Evolutionary conservation across 2,888 invertebrate species (phyloP).

Genomic region (Branchellion lobata): DNA sequence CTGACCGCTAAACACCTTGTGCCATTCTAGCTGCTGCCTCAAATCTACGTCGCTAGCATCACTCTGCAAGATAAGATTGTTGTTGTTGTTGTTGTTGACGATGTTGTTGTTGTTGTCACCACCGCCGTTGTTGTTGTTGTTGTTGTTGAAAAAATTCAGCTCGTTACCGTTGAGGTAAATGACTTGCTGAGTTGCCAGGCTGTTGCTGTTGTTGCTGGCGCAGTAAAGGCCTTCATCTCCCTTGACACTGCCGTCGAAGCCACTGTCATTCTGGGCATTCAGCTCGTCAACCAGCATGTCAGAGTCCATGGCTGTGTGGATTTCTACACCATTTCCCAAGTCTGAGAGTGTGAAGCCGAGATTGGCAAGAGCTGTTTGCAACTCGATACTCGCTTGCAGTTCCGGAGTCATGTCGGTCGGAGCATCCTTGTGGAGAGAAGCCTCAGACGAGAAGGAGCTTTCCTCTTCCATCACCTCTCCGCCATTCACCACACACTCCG

Average conservation of each 20-base stretch:
- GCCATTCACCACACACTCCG: constrained; percentile 27
- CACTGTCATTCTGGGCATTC: background rate
- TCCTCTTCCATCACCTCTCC: constrained; percentile 24
- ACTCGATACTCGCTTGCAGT: constrained; percentile 17
- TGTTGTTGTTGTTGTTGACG: constrained; percentile 16
- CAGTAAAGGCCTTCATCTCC: background rate
- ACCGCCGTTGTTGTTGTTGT: constrained; percentile 7
- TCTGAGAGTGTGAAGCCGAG: constrained; percentile 31
- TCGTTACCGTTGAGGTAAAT: constrained; percentile 7
- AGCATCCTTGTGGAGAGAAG: background rate
- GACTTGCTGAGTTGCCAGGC: constrained; percentile 7
- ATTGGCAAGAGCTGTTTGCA: constrained; percentile 39
- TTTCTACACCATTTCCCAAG: constrained; percentile 36
- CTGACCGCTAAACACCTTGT: background rate
- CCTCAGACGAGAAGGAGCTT: constrained; percentile 9
- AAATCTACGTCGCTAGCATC: background rate
- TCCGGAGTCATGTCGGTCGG: constrained; percentile 12
- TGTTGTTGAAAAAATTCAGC: background rate
- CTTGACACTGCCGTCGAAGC: constrained; percentile 10
- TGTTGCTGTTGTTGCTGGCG: constrained; percentile 23
- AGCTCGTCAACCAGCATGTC: background rate
- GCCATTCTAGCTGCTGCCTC: background rate
- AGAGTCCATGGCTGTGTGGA: constrained; percentile 34
- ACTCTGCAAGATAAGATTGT: background rate
- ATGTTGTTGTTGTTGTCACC: too few species aligned